Evolutionary conservation across 2,797 vertebrate species (phyloP).

Genomic region (Oreochromis grahami): DNA sequence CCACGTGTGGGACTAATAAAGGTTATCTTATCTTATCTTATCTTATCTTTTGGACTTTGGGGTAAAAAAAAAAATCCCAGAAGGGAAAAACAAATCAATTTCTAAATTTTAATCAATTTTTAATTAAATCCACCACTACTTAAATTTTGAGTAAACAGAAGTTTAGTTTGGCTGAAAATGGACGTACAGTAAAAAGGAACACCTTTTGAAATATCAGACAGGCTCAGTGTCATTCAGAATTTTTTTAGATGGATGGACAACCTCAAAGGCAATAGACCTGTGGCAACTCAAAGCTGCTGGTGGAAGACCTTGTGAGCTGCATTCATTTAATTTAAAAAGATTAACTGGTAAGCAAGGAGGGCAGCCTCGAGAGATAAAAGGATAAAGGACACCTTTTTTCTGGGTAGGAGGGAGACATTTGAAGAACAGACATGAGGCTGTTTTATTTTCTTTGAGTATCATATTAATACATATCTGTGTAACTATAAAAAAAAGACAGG

Average conservation of each 20-base stretch:
- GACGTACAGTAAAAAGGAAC: not conserved
- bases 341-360: conserved; percentile 9
- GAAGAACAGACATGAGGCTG: not conserved
- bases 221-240: conserved; percentile 10
- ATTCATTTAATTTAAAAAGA: conserved; percentile 23
- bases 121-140: not conserved
- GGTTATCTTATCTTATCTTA: no score
- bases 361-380: not conserved
- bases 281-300: conserved; percentile 12
- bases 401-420: not conserved
- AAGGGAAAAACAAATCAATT: not conserved
- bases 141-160: not conserved
- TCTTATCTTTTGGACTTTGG: not conserved
- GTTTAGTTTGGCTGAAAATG: not conserved
- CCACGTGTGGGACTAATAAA: no score
- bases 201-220: conserved; percentile 12
- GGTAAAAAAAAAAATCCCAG: not conserved
- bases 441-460: not conserved
- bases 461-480: not conserved
- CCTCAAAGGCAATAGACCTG: conserved; percentile 20
- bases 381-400: not conserved
- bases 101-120: not conserved
- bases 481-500: not conserved
- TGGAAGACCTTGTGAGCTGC: conserved; percentile 3
- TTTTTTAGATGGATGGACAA: conserved; percentile 14